Conservation (phyloP, 1,140 invertebrate species). For the Pogonomyrmex barbatus region DNA sequence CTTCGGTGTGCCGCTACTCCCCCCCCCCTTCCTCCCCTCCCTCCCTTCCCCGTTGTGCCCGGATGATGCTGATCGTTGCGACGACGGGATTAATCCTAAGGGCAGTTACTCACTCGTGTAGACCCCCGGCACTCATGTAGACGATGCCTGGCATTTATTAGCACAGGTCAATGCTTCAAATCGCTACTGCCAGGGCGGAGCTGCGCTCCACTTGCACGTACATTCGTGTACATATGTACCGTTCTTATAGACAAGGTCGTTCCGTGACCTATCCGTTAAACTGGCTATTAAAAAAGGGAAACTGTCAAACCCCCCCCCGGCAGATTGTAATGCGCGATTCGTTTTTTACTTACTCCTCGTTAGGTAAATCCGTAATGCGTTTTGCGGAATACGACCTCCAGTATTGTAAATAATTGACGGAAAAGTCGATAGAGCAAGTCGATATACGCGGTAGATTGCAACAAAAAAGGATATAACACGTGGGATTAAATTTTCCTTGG, state of each 20-base stretch:
- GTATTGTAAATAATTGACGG: conserved; percentile 20
- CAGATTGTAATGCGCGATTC: neutral
- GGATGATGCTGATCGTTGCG: conserved; percentile 18
- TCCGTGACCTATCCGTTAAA: conserved; percentile 62
- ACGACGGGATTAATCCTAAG: conserved; percentile 73
- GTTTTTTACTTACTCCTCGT: conserved; percentile 47
- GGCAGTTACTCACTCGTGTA: conserved; percentile 56
- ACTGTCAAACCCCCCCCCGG: neutral
- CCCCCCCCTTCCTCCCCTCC: too few species aligned
- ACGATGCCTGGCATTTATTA: conserved; percentile 77
- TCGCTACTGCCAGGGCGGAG: conserved; percentile 63
- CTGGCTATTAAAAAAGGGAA: conserved; percentile 49
- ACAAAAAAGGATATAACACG: neutral
- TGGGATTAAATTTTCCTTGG: conserved; percentile 16
- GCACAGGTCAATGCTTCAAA: conserved; percentile 78
- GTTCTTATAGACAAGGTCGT: conserved; percentile 51
- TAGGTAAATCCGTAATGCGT: conserved; percentile 19
- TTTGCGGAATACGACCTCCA: conserved; percentile 33
- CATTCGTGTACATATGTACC: neutral
- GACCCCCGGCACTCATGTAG: conserved; percentile 25
- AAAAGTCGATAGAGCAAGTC: conserved; percentile 19
- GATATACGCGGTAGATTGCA: neutral
- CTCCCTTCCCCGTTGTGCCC: too few species aligned
- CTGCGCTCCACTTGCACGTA: neutral
- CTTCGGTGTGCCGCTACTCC: neutral